A percentile compares a stretch with the other conserved stretches of the same genome.
Conservation (phyloP, 53 echinoderm and acorn worm genomes). For the Temnopleurus reevesii region DNA sequence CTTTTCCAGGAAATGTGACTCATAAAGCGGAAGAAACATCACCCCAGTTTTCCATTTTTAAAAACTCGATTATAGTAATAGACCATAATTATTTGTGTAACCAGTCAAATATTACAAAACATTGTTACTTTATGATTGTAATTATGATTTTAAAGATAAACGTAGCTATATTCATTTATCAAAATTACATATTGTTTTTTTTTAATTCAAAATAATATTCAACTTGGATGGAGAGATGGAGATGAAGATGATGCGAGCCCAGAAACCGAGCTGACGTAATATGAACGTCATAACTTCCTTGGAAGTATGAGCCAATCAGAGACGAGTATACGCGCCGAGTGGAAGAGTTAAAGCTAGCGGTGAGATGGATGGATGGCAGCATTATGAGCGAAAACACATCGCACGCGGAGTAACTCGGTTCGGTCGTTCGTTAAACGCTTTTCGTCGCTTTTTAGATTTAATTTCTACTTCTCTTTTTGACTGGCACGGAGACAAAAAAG, state of each 20-base stretch:
- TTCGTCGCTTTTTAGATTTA: not conserved
- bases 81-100: too few species aligned
- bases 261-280: not conserved
- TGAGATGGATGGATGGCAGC: not conserved
- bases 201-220: too few species aligned
- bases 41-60: too few species aligned
- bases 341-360: conserved; percentile 15
- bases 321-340: not conserved
- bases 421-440: not conserved
- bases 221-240: not conserved
- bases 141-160: too few species aligned
- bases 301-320: conserved; percentile 29
- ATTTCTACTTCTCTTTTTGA: conserved; percentile 12
- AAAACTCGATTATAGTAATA: too few species aligned
- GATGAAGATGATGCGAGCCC: not conserved
- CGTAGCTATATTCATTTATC: too few species aligned
- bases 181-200: too few species aligned
- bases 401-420: not conserved
- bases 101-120: too few species aligned
- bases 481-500: not conserved
- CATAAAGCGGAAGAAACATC: too few species aligned
- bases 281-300: conserved; percentile 12
- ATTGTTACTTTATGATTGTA: too few species aligned
- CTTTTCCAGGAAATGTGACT: too few species aligned
- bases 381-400: not conserved